A percentile compares a stretch with the other conserved stretches of the same genome.
These are phyloP conservation scores for Danionella dracula DNA, from an alignment of 2,797 vertebrate species.

Conservation along the genomic window DNA sequence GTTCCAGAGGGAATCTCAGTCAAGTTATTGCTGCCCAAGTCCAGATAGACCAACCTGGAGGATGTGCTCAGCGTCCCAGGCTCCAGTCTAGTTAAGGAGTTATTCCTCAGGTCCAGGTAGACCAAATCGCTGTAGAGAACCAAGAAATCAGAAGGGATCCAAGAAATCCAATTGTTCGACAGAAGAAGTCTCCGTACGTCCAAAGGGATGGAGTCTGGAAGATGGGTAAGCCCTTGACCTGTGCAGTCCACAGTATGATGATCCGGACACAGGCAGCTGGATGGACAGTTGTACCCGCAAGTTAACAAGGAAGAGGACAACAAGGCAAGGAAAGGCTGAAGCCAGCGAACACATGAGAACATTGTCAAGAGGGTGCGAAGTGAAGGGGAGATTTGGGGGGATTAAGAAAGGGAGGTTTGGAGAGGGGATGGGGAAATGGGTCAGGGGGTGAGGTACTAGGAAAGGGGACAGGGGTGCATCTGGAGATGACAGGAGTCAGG, in stretches of 20 bases:
- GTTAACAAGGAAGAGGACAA: constrained; percentile 64
- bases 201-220: constrained; percentile 82
- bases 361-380: constrained; percentile 67
- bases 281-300: constrained; percentile 73
- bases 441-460: constrained; percentile 24
- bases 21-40: constrained; percentile 87
- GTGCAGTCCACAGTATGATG: constrained; percentile 88
- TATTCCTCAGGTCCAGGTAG: constrained; percentile 88
- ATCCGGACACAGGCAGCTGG: constrained; percentile 83
- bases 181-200: constrained; percentile 83
- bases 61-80: constrained; percentile 82
- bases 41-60: constrained; percentile 82
- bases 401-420: constrained; percentile 38
- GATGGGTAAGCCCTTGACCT: constrained; percentile 75
- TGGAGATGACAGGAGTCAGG: constrained; percentile 54
- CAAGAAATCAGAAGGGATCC: constrained; percentile 84
- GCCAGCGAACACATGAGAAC: constrained; percentile 76
- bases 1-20: constrained; percentile 78
- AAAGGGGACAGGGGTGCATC: constrained; percentile 50
- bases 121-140: constrained; percentile 86
- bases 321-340: constrained; percentile 72
- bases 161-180: constrained; percentile 84
- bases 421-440: constrained; percentile 40
- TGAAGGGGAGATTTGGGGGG: constrained; percentile 56
- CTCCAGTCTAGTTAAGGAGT: constrained; percentile 78